Percentiles rank a stretch among this genome's conserved stretches.
Evolutionary conservation across 2,113 vertebrate species (phyloP).

Genomic region (Sinosuthora webbiana): DNA sequence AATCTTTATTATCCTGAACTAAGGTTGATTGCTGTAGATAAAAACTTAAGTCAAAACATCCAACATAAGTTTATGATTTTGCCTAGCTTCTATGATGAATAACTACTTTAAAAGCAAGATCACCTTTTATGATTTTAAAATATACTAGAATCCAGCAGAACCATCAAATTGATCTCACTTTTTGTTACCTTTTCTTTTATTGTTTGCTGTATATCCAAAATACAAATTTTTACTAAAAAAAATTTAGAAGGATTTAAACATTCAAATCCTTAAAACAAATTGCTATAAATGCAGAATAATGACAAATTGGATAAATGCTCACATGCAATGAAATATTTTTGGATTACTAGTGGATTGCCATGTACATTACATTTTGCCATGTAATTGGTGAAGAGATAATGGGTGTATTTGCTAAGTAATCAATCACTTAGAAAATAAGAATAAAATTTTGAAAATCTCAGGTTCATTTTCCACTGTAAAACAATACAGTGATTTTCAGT

Average conservation of each 20-base stretch:
- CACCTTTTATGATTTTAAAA: neutral
- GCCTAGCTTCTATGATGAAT: neutral
- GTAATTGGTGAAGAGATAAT: neutral
- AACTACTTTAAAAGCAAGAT: neutral
- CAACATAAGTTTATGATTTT: neutral
- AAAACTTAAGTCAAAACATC: constrained; percentile 5
- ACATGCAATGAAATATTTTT: neutral
- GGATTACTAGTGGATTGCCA: neutral
- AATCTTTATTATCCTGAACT: neutral
- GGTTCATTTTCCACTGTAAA: neutral
- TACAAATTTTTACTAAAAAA: neutral
- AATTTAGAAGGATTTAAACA: rapidly evolving
- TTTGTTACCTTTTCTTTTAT: neutral
- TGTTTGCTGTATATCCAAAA: neutral
- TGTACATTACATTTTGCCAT: neutral
- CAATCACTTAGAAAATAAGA: neutral
- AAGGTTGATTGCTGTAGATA: neutral
- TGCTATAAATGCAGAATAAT: neutral
- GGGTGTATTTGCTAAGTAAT: neutral
- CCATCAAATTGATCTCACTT: neutral
- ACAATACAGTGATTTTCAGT: neutral
- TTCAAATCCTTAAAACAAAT: neutral
- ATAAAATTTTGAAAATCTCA: neutral
- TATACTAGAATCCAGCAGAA: neutral
- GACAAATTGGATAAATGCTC: neutral